Conservation (phyloP, 2,113 vertebrate genomes). For the Indicator maculatus region DNA sequence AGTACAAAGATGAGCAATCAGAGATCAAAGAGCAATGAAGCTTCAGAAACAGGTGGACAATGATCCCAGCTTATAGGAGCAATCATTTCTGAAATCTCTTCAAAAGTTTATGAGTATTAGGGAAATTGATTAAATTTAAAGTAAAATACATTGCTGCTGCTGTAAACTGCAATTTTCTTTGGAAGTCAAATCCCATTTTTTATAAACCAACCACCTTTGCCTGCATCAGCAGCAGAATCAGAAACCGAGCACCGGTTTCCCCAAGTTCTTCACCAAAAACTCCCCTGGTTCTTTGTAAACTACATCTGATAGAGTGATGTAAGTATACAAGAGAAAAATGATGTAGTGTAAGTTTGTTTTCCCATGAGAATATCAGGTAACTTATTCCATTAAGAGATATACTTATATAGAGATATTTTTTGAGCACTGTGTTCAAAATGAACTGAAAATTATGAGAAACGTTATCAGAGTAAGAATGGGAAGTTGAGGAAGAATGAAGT, state of each 20-base stretch:
- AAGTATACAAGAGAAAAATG: rapidly evolving
- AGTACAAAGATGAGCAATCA: neutral
- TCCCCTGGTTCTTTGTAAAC: neutral
- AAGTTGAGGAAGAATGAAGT: neutral
- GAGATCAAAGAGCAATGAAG: neutral
- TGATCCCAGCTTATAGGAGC: neutral
- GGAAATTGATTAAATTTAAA: neutral
- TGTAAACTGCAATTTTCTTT: neutral
- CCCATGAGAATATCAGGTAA: neutral
- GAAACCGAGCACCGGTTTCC: neutral
- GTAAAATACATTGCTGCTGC: neutral
- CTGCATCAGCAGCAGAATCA: neutral
- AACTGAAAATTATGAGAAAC: neutral
- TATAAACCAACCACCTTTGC: neutral
- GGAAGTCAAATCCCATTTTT: neutral
- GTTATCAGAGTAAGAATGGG: neutral
- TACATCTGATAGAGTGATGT: too few relatives aligned
- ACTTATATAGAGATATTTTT: neutral
- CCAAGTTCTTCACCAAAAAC: neutral
- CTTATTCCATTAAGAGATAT: neutral
- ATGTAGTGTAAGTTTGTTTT: neutral
- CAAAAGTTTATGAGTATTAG: neutral
- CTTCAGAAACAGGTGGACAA: neutral
- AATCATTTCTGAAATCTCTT: neutral
- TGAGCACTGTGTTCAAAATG: neutral